Evolutionary conservation across 2,888 invertebrate species (phyloP).

Genomic region (Microplitis manilae): DNA sequence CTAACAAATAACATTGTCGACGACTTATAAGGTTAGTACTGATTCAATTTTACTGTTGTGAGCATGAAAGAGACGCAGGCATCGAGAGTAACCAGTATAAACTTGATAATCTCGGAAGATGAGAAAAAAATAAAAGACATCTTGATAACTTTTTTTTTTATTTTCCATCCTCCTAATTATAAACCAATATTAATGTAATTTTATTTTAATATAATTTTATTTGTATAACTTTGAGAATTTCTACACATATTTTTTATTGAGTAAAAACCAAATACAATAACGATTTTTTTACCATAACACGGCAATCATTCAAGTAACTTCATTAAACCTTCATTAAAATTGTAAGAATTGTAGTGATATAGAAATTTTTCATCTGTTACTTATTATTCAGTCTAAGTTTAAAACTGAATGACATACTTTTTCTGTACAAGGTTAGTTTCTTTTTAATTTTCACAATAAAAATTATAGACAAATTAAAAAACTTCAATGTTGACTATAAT

Average conservation of each 20-base stretch:
- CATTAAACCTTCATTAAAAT: too few species aligned
- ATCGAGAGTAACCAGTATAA: constrained; percentile 30
- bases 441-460: too few species aligned
- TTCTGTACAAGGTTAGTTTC: too few species aligned
- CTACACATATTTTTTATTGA: neutral
- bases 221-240: neutral
- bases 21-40: constrained; percentile 64
- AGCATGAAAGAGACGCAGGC: constrained; percentile 54
- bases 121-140: neutral
- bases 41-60: constrained; percentile 68
- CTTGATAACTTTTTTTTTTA: neutral
- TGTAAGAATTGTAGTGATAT: too few species aligned
- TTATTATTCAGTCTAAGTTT: too few species aligned
- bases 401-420: too few species aligned
- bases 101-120: neutral
- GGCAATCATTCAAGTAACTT: too few species aligned
- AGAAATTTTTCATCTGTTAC: too few species aligned
- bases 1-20: constrained; percentile 71
- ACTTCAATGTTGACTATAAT: too few species aligned
- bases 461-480: too few species aligned
- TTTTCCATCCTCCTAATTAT: neutral
- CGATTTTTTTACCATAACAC: too few species aligned
- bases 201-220: neutral
- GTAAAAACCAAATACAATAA: too few species aligned
- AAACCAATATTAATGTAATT: neutral